These are phyloP conservation scores for Ivindomyrus marchei DNA, from an alignment of 2,113 vertebrate species.

Conservation along the genomic window DNA sequence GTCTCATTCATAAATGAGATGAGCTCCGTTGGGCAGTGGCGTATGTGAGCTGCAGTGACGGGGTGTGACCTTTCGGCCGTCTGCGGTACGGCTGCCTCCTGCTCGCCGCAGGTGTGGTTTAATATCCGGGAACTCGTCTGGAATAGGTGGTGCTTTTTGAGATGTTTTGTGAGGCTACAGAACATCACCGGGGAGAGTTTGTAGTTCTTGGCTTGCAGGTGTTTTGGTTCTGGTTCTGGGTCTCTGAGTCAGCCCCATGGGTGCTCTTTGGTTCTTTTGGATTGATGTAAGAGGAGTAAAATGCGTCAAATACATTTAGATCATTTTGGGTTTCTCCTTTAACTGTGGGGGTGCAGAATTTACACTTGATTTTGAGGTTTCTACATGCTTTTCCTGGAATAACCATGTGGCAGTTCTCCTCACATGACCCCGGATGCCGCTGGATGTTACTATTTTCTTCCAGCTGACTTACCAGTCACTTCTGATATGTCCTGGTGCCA, in stretches of 20 bases:
- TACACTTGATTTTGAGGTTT: conserved; percentile 30
- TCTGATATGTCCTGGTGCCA: background rate
- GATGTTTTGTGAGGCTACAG: background rate
- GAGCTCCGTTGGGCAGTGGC: background rate
- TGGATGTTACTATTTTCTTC: background rate
- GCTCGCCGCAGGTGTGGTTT: background rate
- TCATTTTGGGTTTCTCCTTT: conserved; percentile 29
- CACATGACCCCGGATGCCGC: conserved; percentile 7
- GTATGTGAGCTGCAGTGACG: background rate
- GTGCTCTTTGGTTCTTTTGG: background rate
- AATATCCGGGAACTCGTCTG: background rate
- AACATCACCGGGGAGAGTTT: background rate
- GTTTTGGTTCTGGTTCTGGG: too few species aligned
- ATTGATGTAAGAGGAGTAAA: conserved; percentile 11
- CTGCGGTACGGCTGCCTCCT: background rate
- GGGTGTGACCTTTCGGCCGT: background rate
- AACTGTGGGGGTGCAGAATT: conserved; percentile 25
- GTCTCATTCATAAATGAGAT: background rate
- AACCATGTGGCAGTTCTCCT: conserved; percentile 26
- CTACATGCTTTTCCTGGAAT: conserved; percentile 20
- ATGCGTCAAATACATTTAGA: conserved; percentile 42
- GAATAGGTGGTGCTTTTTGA: background rate
- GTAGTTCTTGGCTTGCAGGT: background rate
- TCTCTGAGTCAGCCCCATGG: background rate
- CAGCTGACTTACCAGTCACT: background rate